Evolutionary conservation across 1,140 invertebrate genomes (phyloP), one percentile per base, ranked within the genome.

Genomic region (Probaryconus sp.): DNA sequence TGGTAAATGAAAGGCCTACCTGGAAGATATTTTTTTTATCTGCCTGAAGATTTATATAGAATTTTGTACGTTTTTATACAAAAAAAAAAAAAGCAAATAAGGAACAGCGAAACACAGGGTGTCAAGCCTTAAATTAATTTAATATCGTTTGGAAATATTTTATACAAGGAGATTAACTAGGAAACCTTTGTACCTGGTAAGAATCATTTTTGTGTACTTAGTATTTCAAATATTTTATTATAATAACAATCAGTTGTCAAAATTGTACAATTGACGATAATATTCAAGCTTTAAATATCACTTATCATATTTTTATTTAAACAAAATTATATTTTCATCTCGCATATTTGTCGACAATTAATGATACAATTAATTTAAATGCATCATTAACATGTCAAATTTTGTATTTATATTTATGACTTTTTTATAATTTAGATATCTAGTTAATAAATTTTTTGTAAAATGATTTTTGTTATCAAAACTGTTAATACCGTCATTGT

Each of bases 61-160:
- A 58, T 68, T 74, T 74, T 74, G 11, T 74, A 74, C 56, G 55
- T 35, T 75, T 75, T 58, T 64, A 64, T 64, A 69, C 17, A 10
- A 64, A 50, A 7, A 20, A 50, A 14, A 1, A 4, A 6, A 28
- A 14, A 17, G 7, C n/a, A n/a, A n/a, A n/a, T n/a, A n/a, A 38
- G 18, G 18, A 56, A 11, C 30, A 45, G 5, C 11, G 10, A 50
- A 5, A 47, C 42, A 38, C 31, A 61, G 33, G 31, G 51, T 65
- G 37, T 9, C 3, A 35, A 45, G 68, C 47, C 53, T 65, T 65
- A 33, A 2, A 5, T 47, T 43, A 24, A 11, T 68, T 68, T 30
- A 47, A 38, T 14, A 50, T 63, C 50, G 35, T 35, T 63, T 48
- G 28, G 18, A 47, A 11, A 56, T 11, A n/a, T 61, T 56, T 64